Evolutionary conservation across 1,140 invertebrate species (phyloP), one percentile per base, ranked within the genome.

Genomic region (Diachasmimorpha longicaudata): DNA sequence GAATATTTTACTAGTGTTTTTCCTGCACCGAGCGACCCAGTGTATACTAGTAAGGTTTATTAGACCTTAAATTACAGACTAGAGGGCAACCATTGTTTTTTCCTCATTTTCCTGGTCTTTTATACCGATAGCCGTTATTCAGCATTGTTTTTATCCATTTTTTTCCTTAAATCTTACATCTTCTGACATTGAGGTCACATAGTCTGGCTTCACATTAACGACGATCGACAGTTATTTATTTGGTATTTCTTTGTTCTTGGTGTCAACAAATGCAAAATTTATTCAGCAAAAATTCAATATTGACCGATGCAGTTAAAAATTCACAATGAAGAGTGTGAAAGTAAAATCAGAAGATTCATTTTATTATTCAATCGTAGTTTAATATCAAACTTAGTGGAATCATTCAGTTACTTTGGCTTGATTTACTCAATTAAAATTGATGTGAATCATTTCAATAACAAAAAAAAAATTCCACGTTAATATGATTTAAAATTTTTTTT

Each of bases 1-100:
- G 68, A 70, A 70, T 36, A 25, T 68, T 67, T 67, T 67, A 55
- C 66, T 73, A 67, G 37, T 77, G 71, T 66, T 21, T 44, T 73
- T 46, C 42, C 16, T 68, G 48, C 23, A 69, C 67, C 71, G 36
- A 69, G 25, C 52, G 36, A 48, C 36, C 21, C 71, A 66, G 16
- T 73, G 39, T 73, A 16, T 74, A 68, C 42, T 39, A 13, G 6
- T 55, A 72, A 72, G 25, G 21, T 70, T 70, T 21, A 42, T 70
- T 70, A 70, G 68, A 70, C 68, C 23, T 72, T 55, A 31, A 71
- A 71, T 72, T 31, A 72, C 44, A 68, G n/a, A 68, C 66, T 68
- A 68, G 31, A n/a, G 66, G 66, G 66, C 66, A 68, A 37, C 13
- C 66, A 6, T 68, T 37, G 10, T 37, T 37, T 37, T 52, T 71